A percentile compares a stretch with the other conserved stretches of the same genome.
phyloP scores from a whole-genome alignment of 1,140 invertebrate species.

The Lordiphosa mommai region DNA sequence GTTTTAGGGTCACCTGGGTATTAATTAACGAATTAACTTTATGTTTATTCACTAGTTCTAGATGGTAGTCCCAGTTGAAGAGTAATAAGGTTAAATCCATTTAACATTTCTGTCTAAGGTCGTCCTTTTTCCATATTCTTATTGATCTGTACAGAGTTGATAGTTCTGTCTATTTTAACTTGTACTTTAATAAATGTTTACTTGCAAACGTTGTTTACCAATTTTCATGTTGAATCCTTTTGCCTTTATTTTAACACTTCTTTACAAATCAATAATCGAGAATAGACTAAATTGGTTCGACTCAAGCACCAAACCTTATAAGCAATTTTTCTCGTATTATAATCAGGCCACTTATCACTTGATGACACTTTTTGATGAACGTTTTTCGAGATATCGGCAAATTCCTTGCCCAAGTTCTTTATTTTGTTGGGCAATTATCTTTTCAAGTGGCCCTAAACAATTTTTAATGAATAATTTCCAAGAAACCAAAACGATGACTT shows the following conservation, averaged over 20 bases:
- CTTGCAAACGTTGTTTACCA: conserved; percentile 27
- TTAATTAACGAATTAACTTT: too few relatives aligned
- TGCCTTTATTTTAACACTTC: background rate
- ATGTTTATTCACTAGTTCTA: too few relatives aligned
- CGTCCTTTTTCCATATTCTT: too few relatives aligned
- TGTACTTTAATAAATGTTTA: background rate
- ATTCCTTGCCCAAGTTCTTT: conserved; percentile 38
- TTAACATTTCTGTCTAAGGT: too few relatives aligned
- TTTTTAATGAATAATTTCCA: conserved; percentile 34
- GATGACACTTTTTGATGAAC: conserved; percentile 35
- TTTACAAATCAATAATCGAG: conserved; percentile 18
- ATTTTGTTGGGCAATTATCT: conserved; percentile 18
- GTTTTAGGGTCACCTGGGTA: too few relatives aligned
- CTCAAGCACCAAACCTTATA: conserved; percentile 33
- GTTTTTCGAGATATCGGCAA: conserved; percentile 25
- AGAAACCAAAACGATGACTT: conserved; percentile 15
- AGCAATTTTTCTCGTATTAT: conserved; percentile 31
- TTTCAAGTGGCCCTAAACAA: conserved; percentile 22
- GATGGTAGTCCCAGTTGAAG: too few relatives aligned
- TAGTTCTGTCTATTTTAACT: too few relatives aligned
- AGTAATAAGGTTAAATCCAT: too few relatives aligned
- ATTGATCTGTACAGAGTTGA: too few relatives aligned
- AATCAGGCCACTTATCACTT: conserved; percentile 39
- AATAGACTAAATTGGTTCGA: conserved; percentile 42
- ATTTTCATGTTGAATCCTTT: conserved; percentile 38